These are phyloP conservation scores for Tenebrio molitor DNA, from an alignment of 1,140 invertebrate species.

Conservation along the genomic window DNA sequence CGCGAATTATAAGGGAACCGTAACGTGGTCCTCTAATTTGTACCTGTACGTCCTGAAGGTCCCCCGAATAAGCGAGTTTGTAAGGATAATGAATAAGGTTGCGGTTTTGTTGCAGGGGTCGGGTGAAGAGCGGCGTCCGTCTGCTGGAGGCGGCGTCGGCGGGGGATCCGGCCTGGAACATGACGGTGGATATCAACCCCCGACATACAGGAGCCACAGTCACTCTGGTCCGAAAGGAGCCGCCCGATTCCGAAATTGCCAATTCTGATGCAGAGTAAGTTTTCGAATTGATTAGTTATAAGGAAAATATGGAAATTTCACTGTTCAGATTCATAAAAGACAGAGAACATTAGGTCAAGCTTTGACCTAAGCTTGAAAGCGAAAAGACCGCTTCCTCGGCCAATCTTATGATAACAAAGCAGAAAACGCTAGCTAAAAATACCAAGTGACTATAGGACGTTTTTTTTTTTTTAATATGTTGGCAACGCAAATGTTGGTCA, in stretches of 20 bases:
- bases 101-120: slow-evolving; percentile 74
- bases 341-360: too few species aligned
- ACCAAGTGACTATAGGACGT: too few species aligned
- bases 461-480: too few species aligned
- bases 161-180: slow-evolving; percentile 81
- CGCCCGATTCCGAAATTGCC: slow-evolving; percentile 62
- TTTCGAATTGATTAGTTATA: too few species aligned
- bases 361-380: too few species aligned
- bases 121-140: slow-evolving; percentile 87
- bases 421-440: too few species aligned
- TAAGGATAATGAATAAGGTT: slow-evolving; percentile 34
- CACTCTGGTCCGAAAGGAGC: slow-evolving; percentile 81
- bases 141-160: slow-evolving; percentile 85
- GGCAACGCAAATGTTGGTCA: too few species aligned
- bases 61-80: slow-evolving; percentile 7
- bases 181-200: slow-evolving; percentile 85
- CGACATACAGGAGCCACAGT: slow-evolving; percentile 89
- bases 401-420: too few species aligned
- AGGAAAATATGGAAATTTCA: not conserved
- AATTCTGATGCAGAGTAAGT: slow-evolving; percentile 62
- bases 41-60: not conserved
- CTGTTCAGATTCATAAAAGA: too few species aligned
- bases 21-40: slow-evolving; percentile 25
- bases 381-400: too few species aligned
- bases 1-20: slow-evolving; percentile 9